A percentile compares a stretch with the other conserved stretches of the same genome.
phyloP scores from a whole-genome alignment of 2,888 invertebrate species.

The Leptura quadrifasciata region DNA sequence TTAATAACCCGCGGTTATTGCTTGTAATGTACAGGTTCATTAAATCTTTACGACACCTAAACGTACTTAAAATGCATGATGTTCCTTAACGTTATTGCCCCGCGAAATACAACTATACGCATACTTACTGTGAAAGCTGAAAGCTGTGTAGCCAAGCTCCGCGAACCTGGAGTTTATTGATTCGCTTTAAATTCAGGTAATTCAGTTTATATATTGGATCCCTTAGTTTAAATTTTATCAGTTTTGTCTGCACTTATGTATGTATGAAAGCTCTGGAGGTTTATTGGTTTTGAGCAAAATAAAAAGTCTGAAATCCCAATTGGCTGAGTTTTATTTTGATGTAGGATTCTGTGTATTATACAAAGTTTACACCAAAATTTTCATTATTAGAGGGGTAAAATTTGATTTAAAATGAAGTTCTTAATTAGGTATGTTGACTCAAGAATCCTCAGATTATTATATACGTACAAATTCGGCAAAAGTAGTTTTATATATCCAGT shows the following conservation, averaged over 20 bases:
- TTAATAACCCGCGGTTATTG: slow-evolving; percentile 55
- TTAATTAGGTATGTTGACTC: no score
- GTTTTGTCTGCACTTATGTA: slow-evolving; percentile 36
- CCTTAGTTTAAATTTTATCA: slow-evolving; percentile 42
- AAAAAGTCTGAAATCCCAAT: slow-evolving; percentile 22
- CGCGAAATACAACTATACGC: slow-evolving; percentile 9
- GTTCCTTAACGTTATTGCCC: slow-evolving; percentile 24
- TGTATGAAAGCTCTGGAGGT: slow-evolving; percentile 17
- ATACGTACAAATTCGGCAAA: no score
- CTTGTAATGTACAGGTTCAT: slow-evolving; percentile 54
- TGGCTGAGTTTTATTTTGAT: slow-evolving; percentile 18
- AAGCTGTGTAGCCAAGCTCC: slow-evolving; percentile 15
- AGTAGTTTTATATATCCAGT: no score
- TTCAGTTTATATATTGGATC: slow-evolving; percentile 41
- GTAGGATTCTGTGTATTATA: slow-evolving; percentile 11
- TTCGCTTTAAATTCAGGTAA: slow-evolving; percentile 43
- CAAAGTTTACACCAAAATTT: neutral
- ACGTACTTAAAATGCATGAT: slow-evolving; percentile 48
- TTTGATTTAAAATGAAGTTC: neutral
- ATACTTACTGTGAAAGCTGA: neutral
- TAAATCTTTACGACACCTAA: slow-evolving; percentile 52
- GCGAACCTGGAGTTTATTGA: slow-evolving; percentile 35
- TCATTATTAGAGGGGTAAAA: neutral
- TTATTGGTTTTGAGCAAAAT: slow-evolving; percentile 10
- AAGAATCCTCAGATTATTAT: no score